Percentiles rank a stretch among this genome's conserved stretches.
These are phyloP conservation scores for Pampus argenteus DNA, from an alignment of 2,797 vertebrate genomes.

Conservation along the genomic window DNA sequence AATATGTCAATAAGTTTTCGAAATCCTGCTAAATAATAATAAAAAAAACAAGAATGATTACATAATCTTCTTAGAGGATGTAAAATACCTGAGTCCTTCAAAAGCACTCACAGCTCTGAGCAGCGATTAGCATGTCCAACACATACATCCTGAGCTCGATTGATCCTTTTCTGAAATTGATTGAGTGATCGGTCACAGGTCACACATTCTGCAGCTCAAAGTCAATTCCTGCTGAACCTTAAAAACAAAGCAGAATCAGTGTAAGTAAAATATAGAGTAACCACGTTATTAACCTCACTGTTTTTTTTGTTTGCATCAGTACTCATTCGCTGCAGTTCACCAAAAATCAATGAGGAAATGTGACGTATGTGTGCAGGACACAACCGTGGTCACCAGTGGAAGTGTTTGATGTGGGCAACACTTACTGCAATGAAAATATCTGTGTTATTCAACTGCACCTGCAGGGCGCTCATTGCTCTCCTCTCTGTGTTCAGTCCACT, in stretches of 20 bases:
- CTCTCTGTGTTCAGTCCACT: conserved; percentile 5
- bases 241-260: conserved; percentile 32
- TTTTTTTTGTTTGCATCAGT: conserved; percentile 28
- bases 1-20: background rate
- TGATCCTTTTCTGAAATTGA: conserved; percentile 22
- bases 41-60: background rate
- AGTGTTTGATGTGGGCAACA: background rate
- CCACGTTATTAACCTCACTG: conserved; percentile 28
- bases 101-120: background rate
- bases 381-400: background rate
- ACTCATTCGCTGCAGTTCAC: conserved; percentile 18
- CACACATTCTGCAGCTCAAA: background rate
- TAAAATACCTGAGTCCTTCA: background rate
- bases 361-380: conserved; percentile 2
- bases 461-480: conserved; percentile 17
- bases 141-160: conserved; percentile 1
- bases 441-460: conserved; percentile 1
- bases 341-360: conserved; percentile 28
- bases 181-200: conserved; percentile 30
- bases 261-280: background rate
- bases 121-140: conserved; percentile 24
- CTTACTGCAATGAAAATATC: conserved; percentile 2
- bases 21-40: background rate
- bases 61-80: background rate
- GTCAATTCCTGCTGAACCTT: conserved; percentile 22